Evolutionary conservation across 2,888 invertebrate genomes (phyloP).

Genomic region (Lucinisca nassula): DNA sequence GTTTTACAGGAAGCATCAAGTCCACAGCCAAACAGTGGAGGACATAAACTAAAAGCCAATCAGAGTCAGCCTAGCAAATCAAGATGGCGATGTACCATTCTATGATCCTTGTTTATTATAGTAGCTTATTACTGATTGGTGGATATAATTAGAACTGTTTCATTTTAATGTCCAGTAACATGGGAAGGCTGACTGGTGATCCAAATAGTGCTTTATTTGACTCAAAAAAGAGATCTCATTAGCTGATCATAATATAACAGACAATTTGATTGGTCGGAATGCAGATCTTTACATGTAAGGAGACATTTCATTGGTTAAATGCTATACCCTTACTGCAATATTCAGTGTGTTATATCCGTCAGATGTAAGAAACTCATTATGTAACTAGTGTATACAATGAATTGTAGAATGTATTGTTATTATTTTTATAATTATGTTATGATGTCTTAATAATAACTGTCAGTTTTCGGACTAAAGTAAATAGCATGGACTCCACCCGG

Average conservation of each 20-base stretch:
- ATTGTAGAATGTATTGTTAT: neutral
- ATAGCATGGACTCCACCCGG: neutral
- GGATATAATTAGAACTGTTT: slow-evolving; percentile 2
- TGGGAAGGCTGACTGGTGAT: neutral
- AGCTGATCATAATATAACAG: slow-evolving; percentile 19
- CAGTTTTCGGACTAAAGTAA: neutral
- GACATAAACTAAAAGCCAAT: slow-evolving; percentile 73
- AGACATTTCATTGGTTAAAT: slow-evolving; percentile 27
- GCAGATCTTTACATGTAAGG: slow-evolving; percentile 22
- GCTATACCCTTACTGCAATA: neutral
- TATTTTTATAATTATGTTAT: neutral
- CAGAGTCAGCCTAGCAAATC: slow-evolving; percentile 79
- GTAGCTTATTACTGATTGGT: slow-evolving; percentile 33
- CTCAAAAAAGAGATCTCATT: neutral
- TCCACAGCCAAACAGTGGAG: slow-evolving; percentile 71
- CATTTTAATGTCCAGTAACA: neutral
- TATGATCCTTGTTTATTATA: slow-evolving; percentile 71
- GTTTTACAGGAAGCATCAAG: slow-evolving; percentile 74
- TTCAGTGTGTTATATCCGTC: neutral
- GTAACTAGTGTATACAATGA: neutral
- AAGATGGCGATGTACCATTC: slow-evolving; percentile 82
- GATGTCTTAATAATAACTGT: neutral
- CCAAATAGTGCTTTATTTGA: neutral
- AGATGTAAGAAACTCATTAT: neutral
- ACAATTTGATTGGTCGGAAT: slow-evolving; percentile 31